Evolutionary conservation across 2,888 invertebrate genomes (phyloP).

Genomic region (Mesorhabditis belari): DNA sequence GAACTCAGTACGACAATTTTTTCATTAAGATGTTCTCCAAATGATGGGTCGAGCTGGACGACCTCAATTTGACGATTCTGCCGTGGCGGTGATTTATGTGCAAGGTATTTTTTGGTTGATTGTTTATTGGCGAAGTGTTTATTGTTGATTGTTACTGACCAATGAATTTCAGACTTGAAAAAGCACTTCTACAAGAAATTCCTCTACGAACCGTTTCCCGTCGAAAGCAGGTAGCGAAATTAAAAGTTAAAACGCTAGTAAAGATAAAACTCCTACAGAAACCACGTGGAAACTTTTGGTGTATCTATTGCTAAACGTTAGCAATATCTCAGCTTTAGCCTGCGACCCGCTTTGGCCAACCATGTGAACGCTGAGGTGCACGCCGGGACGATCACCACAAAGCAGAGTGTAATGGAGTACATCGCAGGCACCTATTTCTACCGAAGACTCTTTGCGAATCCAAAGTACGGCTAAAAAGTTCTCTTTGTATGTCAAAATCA

Average conservation of each 20-base stretch:
- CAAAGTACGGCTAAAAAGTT: constrained; percentile 55
- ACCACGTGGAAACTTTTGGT: background rate
- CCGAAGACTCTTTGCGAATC: constrained; percentile 81
- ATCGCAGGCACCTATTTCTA: constrained; percentile 98
- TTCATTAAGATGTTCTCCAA: constrained; percentile 76
- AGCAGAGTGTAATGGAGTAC: constrained; percentile 76
- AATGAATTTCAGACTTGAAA: constrained; percentile 66
- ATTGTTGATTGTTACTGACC: no score
- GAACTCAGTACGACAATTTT: background rate
- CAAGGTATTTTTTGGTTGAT: no score
- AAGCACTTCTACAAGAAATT: constrained; percentile 99
- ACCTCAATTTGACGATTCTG: constrained; percentile 90
- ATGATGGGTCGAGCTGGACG: constrained; percentile 99
- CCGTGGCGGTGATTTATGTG: constrained; percentile 64
- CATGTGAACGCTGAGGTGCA: constrained; percentile 90
- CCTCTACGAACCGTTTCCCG: constrained; percentile 96
- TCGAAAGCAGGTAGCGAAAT: constrained; percentile 74
- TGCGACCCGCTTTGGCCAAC: constrained; percentile 82
- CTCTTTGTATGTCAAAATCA: background rate
- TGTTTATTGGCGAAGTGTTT: no score
- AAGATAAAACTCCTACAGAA: no score
- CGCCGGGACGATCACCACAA: constrained; percentile 77
- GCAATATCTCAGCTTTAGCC: constrained; percentile 57
- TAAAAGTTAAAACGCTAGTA: background rate
- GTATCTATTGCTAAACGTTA: background rate